Evolutionary conservation across 2,113 vertebrate genomes (phyloP), one percentile per base, ranked within the genome.

Genomic region (Hyaena hyaena): DNA sequence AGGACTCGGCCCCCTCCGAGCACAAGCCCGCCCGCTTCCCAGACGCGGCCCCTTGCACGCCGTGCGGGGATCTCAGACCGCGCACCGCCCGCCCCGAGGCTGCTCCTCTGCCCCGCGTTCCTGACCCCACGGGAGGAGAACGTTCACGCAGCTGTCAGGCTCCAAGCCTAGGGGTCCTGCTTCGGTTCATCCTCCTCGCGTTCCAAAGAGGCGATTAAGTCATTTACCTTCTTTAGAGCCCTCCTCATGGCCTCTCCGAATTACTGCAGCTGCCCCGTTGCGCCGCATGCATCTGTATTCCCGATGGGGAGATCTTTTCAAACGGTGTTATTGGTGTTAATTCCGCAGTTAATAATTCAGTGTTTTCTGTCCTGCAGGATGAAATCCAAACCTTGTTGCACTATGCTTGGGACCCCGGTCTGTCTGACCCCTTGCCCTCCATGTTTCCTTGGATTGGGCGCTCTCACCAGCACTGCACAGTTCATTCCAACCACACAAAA

Each of bases 11-110:
- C 35, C n/a, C 68, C 68, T 21, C 17, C 17, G 68, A 71, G 71
- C 71, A 26, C 39, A 2, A 7, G 11, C 23, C 6, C 39, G 9
- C 11, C 71, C 4, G 71, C 71, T 24, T 15, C 71, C 39, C 1
- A 23, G 11, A 15, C 39, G 3, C 2, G 12, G 0, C 39, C 39
- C 23, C 23, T 2, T 7, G 23, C 11, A 2, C 1, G 6, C 71
- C 7, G 39, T 14, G 2, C 9, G 1, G 39, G 14, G 71, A 1
- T 74, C 71, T 26, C 71, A 26, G 11, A 15, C n/a, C 10, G 23
- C 7, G 1, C 23, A 14, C 39, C 5, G 11, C 26, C 68, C 68
- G 21, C 9, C n/a, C 0, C 68, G 1, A 2, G n/a, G 68, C 3
- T 10, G 68, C 17, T 21, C 68, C 17, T 5, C 8, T 5, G n/a